Percentiles rank a stretch among this genome's conserved stretches.
Conservation (phyloP, 2,797 vertebrate genomes). For the Platyrinchus mystaceus region DNA sequence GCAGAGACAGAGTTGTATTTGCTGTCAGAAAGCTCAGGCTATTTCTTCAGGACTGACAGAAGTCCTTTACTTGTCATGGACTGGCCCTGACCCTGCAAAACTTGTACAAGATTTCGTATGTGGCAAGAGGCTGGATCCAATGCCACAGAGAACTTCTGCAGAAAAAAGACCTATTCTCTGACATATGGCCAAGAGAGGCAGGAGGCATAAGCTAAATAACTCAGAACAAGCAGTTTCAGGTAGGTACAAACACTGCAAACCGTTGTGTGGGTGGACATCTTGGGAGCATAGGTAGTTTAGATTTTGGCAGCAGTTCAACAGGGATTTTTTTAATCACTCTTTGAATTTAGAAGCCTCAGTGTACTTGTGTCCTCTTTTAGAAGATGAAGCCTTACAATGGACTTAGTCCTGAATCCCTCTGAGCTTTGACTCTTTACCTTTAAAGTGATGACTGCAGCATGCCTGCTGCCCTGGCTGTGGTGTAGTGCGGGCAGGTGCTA, state of each 20-base stretch:
- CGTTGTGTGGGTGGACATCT: neutral
- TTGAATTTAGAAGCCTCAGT: neutral
- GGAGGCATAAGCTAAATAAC: neutral
- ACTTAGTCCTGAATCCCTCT: neutral
- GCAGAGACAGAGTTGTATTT: neutral
- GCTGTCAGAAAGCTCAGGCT: neutral
- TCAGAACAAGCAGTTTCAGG: neutral
- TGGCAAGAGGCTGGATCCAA: neutral
- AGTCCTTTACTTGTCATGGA: neutral
- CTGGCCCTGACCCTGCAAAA: neutral
- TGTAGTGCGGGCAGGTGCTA: neutral
- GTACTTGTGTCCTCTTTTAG: neutral
- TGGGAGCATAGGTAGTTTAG: neutral
- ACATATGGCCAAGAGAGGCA: neutral
- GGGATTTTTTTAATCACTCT: neutral
- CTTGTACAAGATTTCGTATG: rapidly evolving
- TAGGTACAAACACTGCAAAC: neutral
- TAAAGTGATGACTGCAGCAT: neutral
- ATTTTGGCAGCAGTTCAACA: neutral
- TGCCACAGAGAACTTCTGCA: neutral
- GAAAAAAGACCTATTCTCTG: neutral
- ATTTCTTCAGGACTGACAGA: neutral
- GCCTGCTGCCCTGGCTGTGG: neutral
- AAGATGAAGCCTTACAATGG: neutral
- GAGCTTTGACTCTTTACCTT: neutral